Percentiles rank a stretch among this genome's conserved stretches.
Conservation (phyloP, 1,140 invertebrate genomes). For the Zaprionus tsacasi region DNA sequence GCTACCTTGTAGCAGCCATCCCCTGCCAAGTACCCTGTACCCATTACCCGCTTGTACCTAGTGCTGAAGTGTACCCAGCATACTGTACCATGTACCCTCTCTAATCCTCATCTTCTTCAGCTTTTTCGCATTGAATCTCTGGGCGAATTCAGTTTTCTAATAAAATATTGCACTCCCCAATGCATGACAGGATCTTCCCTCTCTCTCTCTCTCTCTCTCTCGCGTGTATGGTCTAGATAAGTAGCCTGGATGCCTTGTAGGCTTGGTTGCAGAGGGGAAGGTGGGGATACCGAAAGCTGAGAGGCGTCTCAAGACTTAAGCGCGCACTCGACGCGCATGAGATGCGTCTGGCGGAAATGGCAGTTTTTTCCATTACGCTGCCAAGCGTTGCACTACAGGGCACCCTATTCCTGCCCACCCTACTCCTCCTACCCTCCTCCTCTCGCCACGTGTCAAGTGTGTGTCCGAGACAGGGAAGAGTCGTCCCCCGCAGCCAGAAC, state of each 20-base stretch:
- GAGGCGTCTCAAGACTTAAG: constrained; percentile 10
- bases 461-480: constrained; percentile 33
- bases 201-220: neutral
- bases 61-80: too few relatives aligned
- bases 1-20: too few relatives aligned
- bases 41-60: too few relatives aligned
- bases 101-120: neutral
- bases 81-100: neutral
- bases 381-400: constrained; percentile 41
- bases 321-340: constrained; percentile 56
- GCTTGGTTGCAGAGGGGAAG: neutral
- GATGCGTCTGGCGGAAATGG: constrained; percentile 69
- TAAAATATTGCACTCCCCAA: constrained; percentile 77
- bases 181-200: constrained; percentile 51
- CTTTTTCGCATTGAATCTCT: constrained; percentile 22
- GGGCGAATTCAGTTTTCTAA: constrained; percentile 65
- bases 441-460: constrained; percentile 30
- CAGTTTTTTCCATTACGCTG: constrained; percentile 76
- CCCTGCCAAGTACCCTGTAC: too few relatives aligned
- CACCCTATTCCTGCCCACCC: neutral
- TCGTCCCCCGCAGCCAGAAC: neutral
- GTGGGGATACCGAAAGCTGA: neutral
- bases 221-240: constrained; percentile 5
- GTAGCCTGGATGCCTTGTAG: neutral
- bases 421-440: too few relatives aligned